Conservation (phyloP, 2,888 invertebrate species). For the Cosmia trapezina region DNA sequence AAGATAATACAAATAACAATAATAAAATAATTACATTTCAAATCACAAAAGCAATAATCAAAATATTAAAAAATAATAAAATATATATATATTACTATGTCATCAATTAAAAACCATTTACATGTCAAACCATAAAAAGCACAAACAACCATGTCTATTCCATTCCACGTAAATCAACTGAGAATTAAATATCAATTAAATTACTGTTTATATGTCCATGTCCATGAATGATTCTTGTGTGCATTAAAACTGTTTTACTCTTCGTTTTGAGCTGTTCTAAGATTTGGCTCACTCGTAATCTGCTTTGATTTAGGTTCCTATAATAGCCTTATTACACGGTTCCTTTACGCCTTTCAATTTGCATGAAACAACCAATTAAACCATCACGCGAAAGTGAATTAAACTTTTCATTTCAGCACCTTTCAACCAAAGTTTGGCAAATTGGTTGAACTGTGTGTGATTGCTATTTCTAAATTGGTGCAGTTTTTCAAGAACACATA, state of each 20-base stretch:
- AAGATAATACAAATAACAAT: too few species aligned
- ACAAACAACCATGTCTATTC: too few species aligned
- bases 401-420: neutral
- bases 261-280: neutral
- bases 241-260: neutral
- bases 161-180: too few species aligned
- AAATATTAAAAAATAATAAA: too few species aligned
- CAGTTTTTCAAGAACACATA: neutral
- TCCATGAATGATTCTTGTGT: too few species aligned
- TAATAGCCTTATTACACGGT: neutral
- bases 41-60: too few species aligned
- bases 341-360: neutral
- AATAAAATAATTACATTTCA: too few species aligned
- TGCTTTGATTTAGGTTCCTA: neutral
- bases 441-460: slow-evolving; percentile 5
- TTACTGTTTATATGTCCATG: too few species aligned
- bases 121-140: too few species aligned
- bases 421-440: neutral
- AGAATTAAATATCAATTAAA: too few species aligned
- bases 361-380: neutral
- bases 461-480: neutral
- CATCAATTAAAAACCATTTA: too few species aligned
- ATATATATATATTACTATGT: too few species aligned
- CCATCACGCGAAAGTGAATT: neutral
- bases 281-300: neutral